Base-by-base conservation (phyloP, 2,888 invertebrate species). In the Acanthosepion esculentum region DNA sequence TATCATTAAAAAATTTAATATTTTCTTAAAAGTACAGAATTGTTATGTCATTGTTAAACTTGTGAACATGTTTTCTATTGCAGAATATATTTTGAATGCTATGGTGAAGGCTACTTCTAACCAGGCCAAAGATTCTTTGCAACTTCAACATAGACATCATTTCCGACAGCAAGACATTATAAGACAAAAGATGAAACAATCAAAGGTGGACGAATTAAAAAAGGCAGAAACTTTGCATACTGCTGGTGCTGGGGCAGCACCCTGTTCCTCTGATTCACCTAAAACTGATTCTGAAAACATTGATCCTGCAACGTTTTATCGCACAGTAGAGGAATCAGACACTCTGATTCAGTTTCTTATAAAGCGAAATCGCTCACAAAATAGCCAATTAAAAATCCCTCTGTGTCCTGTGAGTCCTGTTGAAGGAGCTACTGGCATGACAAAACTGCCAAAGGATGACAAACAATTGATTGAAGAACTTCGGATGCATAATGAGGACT, bases 101-200 rank as follows among this genome's bases (percentile, higher is more conserved):
- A 98, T 98, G 97, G 98, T 98, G 96, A 94, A 95, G 53, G 97
- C 97, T 33, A 95, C 95, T 15, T 96, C 95, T 26, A 94, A 95
- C 2, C 96, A 97, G 94, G 98, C 98, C 7, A 96, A 98, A 48
- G 98, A 98, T 97, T 98, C 98, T 0, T 98, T 98, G 41, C 98
- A 98, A 48, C 97, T 98, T 48, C 98, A 98, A 97, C 98, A 98
- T 95, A 98, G 98, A 96, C 98, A 98, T 97, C 98, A 98, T 96
- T 98, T 98, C 8, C 98, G 98, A 97, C 98, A 98, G 97, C 96
- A 96, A 91, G 96, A 96, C 92, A 95, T 96, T 55, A 95, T 97
- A 93, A 96, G 96, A 92, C 95, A 95, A 91, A 95, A 95, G 93
- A 96, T 95, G 91, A 48, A 94, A 26, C 91, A 95, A 18, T 91